These are phyloP conservation scores for Myotis findleyi DNA, from an alignment of 2,797 vertebrate species.

Conservation along the genomic window DNA sequence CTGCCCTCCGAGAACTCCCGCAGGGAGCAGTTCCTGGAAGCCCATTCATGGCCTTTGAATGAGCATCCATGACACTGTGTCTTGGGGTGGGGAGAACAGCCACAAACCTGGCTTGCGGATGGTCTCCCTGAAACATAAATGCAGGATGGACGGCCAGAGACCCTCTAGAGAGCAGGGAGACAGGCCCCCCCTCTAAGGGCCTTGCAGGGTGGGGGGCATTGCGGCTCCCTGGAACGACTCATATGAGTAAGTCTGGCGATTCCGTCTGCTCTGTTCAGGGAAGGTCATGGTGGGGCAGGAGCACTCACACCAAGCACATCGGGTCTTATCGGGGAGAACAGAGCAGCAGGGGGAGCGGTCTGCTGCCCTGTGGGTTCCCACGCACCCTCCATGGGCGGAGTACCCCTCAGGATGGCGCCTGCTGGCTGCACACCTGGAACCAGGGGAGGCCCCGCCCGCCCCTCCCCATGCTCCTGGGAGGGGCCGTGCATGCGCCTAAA, in stretches of 20 bases:
- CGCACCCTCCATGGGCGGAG: background rate
- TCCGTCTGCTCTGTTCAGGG: background rate
- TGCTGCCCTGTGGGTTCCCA: constrained; percentile 24
- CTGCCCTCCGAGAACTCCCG: background rate
- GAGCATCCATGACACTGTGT: background rate
- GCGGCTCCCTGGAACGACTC: constrained; percentile 39
- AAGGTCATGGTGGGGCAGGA: background rate
- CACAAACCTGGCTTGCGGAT: background rate
- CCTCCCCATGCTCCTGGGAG: too few species aligned
- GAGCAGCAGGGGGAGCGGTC: background rate
- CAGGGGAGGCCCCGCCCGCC: background rate
- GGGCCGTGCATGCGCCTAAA: background rate
- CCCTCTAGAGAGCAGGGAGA: background rate
- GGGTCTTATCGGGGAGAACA: too few species aligned
- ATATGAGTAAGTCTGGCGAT: background rate
- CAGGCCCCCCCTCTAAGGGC: background rate
- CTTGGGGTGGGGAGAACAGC: background rate
- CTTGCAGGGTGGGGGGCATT: background rate
- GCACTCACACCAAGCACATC: background rate
- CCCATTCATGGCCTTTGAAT: background rate
- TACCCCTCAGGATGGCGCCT: background rate
- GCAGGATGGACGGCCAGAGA: background rate
- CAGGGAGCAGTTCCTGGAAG: background rate
- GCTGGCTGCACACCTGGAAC: background rate
- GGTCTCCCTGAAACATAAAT: background rate